phyloP scores from a whole-genome alignment of 2,797 vertebrate genomes.

The Tauraco hartlaubi region DNA sequence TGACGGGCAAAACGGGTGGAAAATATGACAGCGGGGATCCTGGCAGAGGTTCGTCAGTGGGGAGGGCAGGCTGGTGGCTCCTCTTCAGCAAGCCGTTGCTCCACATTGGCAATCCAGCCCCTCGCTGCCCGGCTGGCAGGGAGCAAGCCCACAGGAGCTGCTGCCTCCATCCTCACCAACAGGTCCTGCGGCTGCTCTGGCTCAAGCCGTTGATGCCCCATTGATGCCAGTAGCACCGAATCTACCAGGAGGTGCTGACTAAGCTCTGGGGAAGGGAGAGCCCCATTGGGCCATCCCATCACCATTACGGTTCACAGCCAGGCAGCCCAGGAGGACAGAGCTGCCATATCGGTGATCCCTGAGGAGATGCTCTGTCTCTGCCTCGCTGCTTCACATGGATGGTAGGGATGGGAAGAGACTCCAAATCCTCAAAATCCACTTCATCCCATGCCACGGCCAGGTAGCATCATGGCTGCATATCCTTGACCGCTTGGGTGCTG shows the following conservation, averaged over 20 bases:
- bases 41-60: background rate
- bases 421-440: background rate
- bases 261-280: background rate
- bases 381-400: background rate
- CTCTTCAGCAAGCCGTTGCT: background rate
- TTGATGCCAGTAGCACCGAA: background rate
- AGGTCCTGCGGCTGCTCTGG: fast-evolving
- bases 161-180: background rate
- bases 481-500: background rate
- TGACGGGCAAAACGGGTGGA: background rate
- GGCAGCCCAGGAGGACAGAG: background rate
- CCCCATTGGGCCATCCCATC: fast-evolving
- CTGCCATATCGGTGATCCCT: fast-evolving
- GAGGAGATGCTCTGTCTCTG: background rate
- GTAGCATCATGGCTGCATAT: too few species aligned
- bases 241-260: background rate
- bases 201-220: background rate
- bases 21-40: background rate
- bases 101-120: background rate
- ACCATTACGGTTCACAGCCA: background rate
- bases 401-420: background rate
- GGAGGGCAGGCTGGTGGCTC: background rate
- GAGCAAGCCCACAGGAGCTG: fast-evolving
- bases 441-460: background rate
- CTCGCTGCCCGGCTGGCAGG: fast-evolving